Evolutionary conservation across 53 echinoderm and acorn worm genomes (phyloP), one percentile per base, ranked within the genome.

Genomic region (Crossaster papposus): DNA sequence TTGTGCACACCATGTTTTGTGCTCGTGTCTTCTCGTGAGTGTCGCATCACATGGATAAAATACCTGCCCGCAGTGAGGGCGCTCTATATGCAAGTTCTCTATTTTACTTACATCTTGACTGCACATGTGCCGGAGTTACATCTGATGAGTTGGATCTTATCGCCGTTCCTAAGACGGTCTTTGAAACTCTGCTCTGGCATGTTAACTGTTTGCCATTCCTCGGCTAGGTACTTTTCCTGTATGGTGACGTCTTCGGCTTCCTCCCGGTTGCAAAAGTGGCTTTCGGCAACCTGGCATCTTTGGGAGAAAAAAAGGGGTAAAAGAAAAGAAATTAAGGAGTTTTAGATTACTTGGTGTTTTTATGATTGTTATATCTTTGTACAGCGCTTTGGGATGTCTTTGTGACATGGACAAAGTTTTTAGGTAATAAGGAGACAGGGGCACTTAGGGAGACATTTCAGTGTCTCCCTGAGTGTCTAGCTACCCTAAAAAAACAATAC

Each of bases 251-350:
- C 55, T 35, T 36, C 28, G 35, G 24, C 8, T 75, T 87, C 36
- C 30, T 64, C 44, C 77, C 77, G 75, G 17, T 36, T 15, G 87
- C 87, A 87, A 77, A 87, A 87, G 77, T 87, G 87, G 14, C 77
- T 34, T n/a, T 37, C 38, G 62, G 15, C 77, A 75, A 23, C 75
- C 38, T 77, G 28, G 87, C 76, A 75, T 87, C 87, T 87, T 38
- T 32, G 33, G 70, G 28, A 14, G 8, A 71, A 71, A 85, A 54
- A 53, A 33, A 54, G 9, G 22, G 30, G 63, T 36, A 68, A 10
- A 68, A 26, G 24, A 12, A 44, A 44, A 44, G 6, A 44, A 0
- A 44, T 44, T 44, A 44, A 0, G 9, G 44, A 44, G 44, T n/a
- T n/a, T n/a, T n/a, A n/a, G n/a, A n/a, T n/a, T n/a, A n/a, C n/a